Evolutionary conservation across 1,140 invertebrate species (phyloP).

Genomic region (Conus ventricosus): DNA sequence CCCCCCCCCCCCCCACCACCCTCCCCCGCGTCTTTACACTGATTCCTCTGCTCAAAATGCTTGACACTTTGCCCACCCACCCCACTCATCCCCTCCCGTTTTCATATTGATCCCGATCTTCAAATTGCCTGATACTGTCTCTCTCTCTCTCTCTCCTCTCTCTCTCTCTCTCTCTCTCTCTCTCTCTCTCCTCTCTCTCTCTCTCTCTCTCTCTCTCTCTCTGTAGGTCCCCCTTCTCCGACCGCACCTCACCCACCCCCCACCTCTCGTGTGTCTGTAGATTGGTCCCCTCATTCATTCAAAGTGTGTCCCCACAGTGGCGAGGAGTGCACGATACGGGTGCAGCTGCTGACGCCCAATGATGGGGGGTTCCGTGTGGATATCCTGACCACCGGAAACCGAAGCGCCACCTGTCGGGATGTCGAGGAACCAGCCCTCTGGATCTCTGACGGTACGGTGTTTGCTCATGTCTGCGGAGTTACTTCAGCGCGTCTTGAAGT

Average conservation of each 20-base stretch:
- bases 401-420: neutral
- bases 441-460: neutral
- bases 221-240: neutral
- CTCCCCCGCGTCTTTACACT: too few species aligned
- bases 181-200: neutral
- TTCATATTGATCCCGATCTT: too few species aligned
- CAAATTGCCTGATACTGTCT: conserved; percentile 3
- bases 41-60: too few species aligned
- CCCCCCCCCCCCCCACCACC: too few species aligned
- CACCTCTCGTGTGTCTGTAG: neutral
- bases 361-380: conserved; percentile 31
- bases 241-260: neutral
- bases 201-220: neutral
- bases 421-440: neutral
- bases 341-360: conserved; percentile 25
- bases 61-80: too few species aligned
- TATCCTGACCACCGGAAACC: neutral
- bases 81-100: too few species aligned
- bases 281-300: neutral
- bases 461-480: too few species aligned
- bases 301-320: neutral
- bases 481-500: too few species aligned
- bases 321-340: neutral
- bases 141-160: neutral
- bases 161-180: neutral